A percentile compares a stretch with the other conserved stretches of the same genome.
Conservation (phyloP, 2,888 invertebrate species). For the Carpatolechia fugitivella region DNA sequence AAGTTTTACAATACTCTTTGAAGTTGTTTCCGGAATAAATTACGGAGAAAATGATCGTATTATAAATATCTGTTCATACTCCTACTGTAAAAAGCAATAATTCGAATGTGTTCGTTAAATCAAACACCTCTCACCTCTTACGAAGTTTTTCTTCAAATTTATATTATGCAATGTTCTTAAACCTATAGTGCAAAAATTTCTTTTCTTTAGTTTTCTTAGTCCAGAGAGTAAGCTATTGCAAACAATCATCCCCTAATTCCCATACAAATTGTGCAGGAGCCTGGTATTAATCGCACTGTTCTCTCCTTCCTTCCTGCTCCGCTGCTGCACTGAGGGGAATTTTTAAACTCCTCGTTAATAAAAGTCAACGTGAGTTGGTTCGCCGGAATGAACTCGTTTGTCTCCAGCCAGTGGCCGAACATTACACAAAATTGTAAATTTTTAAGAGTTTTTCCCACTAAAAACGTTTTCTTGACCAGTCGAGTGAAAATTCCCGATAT, state of each 20-base stretch:
- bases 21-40: neutral
- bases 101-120: no score
- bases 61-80: no score
- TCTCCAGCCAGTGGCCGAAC: slow-evolving; percentile 16
- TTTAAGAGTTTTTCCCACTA: slow-evolving; percentile 2
- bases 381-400: slow-evolving; percentile 30
- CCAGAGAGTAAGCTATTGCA: slow-evolving; percentile 13
- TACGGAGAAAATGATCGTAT: no score
- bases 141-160: no score
- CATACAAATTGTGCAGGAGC: slow-evolving; percentile 30
- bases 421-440: slow-evolving; percentile 10
- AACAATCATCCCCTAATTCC: slow-evolving; percentile 19
- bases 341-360: slow-evolving; percentile 52
- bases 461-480: neutral
- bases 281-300: slow-evolving; percentile 40
- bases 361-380: slow-evolving; percentile 33
- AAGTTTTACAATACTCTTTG: neutral
- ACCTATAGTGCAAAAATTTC: no score
- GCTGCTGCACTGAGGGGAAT: slow-evolving; percentile 33
- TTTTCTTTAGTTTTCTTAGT: neutral
- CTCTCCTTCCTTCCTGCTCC: slow-evolving; percentile 28
- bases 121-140: no score
- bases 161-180: no score
- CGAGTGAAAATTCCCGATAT: neutral
- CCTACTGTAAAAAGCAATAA: no score